Base-by-base conservation (phyloP, 2,113 vertebrate species). In the Tragelaphus strepsiceros region DNA sequence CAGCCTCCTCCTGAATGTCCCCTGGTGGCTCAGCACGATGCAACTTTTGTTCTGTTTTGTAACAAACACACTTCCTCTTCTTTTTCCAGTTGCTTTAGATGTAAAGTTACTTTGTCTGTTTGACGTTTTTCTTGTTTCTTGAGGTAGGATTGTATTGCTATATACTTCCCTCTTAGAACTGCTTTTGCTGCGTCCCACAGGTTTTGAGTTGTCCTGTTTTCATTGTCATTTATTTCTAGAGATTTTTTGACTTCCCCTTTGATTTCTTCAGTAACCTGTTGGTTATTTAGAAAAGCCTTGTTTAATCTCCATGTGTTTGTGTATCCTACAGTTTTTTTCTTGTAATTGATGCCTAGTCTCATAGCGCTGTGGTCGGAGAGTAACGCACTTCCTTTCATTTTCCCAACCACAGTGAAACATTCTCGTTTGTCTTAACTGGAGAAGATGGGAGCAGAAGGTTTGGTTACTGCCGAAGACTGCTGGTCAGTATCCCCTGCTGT, bases 391-490 rank as follows among this genome's bases (percentile, higher is more conserved):
- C 46, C 84, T 43, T 94, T 49, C 85, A 58, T 64, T 94, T 90
- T 82, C 59, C 64, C 81, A 46, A 19, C 97, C 95, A 46, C 97
- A 99, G 99, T 97, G 99, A 99, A 98, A 99, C 99, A 0, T 99
- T 99, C 98, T 99, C 99, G 0, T 99, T 99, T 94, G 99, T 99
- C 93, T 96, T 99, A 96, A 99, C 99, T 0, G 99, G 99, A 77
- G 99, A 99, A 98, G 99, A 99, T 54, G 99, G 99, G 89, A 99
- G 99, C 98, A 99, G 99, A 51, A 97, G 99, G 91, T 99, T 99
- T 54, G 99, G 99, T 46, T 99, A 99, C 95, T 99, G 99, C 97
- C 99, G 99, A 7, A 99, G 99, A 97, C 99, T 99, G 94, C 98
- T 99, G 99, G 99, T 99, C 98, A 98, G 98, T 97, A 95, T 62